Percentiles rank a stretch among this genome's conserved stretches.
Evolutionary conservation across 1,140 invertebrate genomes (phyloP).

Genomic region (Neodiprion pinetum): DNA sequence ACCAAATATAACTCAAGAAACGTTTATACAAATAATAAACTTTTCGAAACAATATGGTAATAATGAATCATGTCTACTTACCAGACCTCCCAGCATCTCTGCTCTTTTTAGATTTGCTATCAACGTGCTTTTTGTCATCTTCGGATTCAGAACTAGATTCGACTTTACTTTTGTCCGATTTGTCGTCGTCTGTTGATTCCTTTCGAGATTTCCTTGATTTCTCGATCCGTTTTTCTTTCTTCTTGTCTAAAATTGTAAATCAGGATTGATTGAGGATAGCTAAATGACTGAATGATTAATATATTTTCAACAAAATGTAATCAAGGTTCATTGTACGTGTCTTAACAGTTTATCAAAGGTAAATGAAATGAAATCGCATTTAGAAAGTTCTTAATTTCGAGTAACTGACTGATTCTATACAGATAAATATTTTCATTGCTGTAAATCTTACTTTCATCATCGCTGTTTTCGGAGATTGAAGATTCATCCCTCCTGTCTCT

Average conservation of each 20-base stretch:
- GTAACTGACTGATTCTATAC: too few relatives aligned
- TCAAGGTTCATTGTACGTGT: too few relatives aligned
- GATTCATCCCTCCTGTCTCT: conserved; percentile 58
- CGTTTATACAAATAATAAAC: conserved; percentile 19
- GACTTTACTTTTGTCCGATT: conserved; percentile 52
- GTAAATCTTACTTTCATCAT: conserved; percentile 49
- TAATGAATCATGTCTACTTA: conserved; percentile 27
- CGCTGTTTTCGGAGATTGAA: conserved; percentile 62
- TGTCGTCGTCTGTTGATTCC: conserved; percentile 54
- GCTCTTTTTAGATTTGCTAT: conserved; percentile 46
- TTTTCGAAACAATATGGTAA: not conserved
- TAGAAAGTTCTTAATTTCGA: too few relatives aligned
- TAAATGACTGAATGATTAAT: too few relatives aligned
- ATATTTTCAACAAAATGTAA: too few relatives aligned
- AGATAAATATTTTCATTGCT: conserved; percentile 14
- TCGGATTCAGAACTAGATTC: conserved; percentile 56
- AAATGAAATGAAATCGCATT: too few relatives aligned
- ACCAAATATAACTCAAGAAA: not conserved
- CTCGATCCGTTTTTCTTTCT: conserved; percentile 55
- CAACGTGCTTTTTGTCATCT: conserved; percentile 45
- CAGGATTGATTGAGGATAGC: not conserved
- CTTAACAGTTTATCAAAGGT: too few relatives aligned
- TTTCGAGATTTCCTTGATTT: conserved; percentile 51
- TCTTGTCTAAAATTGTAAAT: conserved; percentile 44
- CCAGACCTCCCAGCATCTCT: conserved; percentile 45